Evolutionary conservation across 2,888 invertebrate species (phyloP).

Genomic region (Serripes groenlandicus): DNA sequence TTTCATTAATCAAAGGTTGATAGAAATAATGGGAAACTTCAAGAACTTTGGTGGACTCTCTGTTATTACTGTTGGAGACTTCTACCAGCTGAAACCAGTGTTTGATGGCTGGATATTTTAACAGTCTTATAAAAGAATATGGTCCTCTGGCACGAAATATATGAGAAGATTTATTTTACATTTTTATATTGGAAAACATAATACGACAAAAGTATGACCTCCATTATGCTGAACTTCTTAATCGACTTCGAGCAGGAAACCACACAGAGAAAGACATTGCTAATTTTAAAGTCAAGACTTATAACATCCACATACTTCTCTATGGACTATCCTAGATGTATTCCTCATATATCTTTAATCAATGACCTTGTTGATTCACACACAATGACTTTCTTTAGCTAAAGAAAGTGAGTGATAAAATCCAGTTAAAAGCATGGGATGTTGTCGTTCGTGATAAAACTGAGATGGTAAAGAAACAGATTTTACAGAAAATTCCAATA

Average conservation of each 20-base stretch:
- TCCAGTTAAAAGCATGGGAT: too few relatives aligned
- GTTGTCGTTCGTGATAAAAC: too few relatives aligned
- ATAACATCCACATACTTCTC: background rate
- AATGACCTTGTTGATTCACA: too few relatives aligned
- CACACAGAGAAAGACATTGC: background rate
- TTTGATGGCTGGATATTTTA: conserved; percentile 52
- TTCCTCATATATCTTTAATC: background rate
- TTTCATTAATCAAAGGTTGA: conserved; percentile 42
- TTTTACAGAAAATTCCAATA: background rate
- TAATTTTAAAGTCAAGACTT: conserved; percentile 24
- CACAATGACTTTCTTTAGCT: too few relatives aligned
- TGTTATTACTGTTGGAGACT: conserved; percentile 28
- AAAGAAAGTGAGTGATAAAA: too few relatives aligned
- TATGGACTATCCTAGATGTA: too few relatives aligned
- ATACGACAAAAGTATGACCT: conserved; percentile 27
- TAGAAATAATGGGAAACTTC: conserved; percentile 45
- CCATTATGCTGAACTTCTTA: background rate
- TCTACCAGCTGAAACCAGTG: conserved; percentile 59
- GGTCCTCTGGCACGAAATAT: conserved; percentile 44
- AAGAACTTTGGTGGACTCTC: conserved; percentile 55
- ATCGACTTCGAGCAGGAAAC: background rate
- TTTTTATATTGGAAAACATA: conserved; percentile 56
- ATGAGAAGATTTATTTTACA: conserved; percentile 47
- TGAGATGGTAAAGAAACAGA: background rate
- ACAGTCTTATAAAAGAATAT: background rate